Evolutionary conservation across 2,113 vertebrate species (phyloP), one percentile per base, ranked within the genome.

Genomic region (Heloderma charlesbogerti): DNA sequence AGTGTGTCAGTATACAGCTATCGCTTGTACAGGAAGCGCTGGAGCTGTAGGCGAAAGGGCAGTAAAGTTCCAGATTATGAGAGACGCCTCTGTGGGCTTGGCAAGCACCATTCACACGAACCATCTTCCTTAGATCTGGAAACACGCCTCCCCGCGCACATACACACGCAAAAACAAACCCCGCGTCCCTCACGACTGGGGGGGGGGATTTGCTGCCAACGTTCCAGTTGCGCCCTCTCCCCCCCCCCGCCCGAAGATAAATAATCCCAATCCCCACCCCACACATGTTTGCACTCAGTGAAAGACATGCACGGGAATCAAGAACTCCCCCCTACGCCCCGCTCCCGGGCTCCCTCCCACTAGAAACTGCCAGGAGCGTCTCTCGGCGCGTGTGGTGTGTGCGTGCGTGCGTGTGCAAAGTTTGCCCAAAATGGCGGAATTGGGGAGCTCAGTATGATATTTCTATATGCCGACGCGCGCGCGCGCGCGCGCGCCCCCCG

Each of bases 361-460:
- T 43, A 29, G 79, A 31, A 82, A 77, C 63, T 78, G 90, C 86
- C 27, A 84, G 72, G 90, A 67, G 86, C 86, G 72, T 34, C 71
- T 84, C 72, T 84, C 88, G 57, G 89, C 67, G 85, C 85, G 90
- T 82, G 90, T 87, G 77, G 51, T 77, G 66, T 80, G 88, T 92
- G 89, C 86, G 63, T 92, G 89, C 86, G 63, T 93, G 92, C 93
- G 93, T 96, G 96, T 97, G 96, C 95, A 97, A 95, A 97, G 95
- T 97, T 97, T 97, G 96, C 94, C 96, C 97, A 97, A 97, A 97
- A 97, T 97, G 96, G 97, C 97, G 97, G 97, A 97, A 97, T 97
- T 97, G 96, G 96, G 95, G 97, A 96, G 97, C 89, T 86, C 89
- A 93, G 92, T 94, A 96, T 96, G 95, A 95, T 93, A 95, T 97